A percentile compares a stretch with the other conserved stretches of the same genome.
These are phyloP conservation scores for Bubo bubo DNA, from an alignment of 2,113 vertebrate species.

Conservation along the genomic window DNA sequence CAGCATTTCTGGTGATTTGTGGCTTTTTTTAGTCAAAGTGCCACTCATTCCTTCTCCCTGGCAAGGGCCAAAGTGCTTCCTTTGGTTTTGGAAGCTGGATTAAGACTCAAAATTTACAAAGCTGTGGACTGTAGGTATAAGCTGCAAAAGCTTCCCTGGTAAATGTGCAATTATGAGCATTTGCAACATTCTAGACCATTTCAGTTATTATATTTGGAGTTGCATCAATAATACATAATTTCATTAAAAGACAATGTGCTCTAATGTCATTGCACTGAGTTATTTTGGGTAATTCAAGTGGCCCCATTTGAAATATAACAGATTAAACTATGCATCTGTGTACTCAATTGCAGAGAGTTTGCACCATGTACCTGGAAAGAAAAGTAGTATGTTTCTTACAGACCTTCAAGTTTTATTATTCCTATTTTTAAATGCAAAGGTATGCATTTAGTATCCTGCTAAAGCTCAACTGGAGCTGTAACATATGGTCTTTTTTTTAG, in stretches of 20 bases:
- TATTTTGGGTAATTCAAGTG: slow-evolving; percentile 5
- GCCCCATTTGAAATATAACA: not conserved
- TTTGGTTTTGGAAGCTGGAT: not conserved
- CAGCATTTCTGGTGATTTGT: not conserved
- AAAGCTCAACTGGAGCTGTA: not conserved
- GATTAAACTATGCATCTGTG: not conserved
- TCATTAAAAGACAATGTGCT: slow-evolving; percentile 34
- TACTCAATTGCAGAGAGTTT: not conserved
- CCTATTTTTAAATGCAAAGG: not conserved
- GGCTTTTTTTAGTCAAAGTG: not conserved
- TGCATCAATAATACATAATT: slow-evolving; percentile 27
- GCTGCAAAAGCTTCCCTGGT: not conserved
- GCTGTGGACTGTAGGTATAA: not conserved
- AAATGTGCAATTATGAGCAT: not conserved
- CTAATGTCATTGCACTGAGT: slow-evolving; percentile 18
- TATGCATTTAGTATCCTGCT: not conserved
- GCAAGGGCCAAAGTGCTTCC: not conserved
- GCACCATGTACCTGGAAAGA: not conserved
- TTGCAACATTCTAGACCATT: not conserved
- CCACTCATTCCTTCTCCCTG: not conserved
- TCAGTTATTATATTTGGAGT: not conserved
- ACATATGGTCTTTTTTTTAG: slow-evolving; percentile 4
- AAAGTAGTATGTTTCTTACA: not conserved
- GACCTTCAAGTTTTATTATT: not conserved
- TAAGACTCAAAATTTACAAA: not conserved